Percentiles rank a stretch among this genome's conserved stretches.
phyloP scores from a whole-genome alignment of 2,797 vertebrate species.

The Hypotaenidia philippensis region DNA sequence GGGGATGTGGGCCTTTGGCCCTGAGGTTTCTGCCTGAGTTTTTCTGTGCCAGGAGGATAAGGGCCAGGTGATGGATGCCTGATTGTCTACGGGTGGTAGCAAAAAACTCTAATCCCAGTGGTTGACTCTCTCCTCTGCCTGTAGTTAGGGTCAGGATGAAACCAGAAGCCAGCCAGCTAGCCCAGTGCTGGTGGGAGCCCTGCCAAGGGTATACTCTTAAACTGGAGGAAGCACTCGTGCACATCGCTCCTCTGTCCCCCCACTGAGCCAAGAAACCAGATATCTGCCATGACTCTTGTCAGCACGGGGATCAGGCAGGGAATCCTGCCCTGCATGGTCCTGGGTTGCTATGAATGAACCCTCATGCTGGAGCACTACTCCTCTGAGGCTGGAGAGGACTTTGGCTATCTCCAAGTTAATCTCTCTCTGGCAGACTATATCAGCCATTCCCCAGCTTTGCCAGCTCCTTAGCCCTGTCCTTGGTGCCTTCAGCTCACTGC shows the following conservation, averaged over 20 bases:
- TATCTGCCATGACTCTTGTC: constrained; percentile 50
- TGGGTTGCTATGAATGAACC: constrained; percentile 34
- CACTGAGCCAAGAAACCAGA: constrained; percentile 51
- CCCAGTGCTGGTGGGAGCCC: neutral
- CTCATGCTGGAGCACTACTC: neutral
- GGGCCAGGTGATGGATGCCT: neutral
- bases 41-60: neutral
- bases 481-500: accelerated
- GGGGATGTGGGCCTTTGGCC: neutral
- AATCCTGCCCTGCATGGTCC: neutral
- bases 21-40: neutral
- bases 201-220: neutral
- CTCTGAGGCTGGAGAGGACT: neutral
- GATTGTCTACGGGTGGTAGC: neutral
- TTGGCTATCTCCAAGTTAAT: neutral
- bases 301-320: constrained; percentile 15
- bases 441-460: neutral
- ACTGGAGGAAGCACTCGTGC: neutral
- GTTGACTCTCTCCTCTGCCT: neutral
- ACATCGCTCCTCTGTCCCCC: neutral
- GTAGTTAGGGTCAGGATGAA: constrained; percentile 10
- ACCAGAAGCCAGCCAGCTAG: constrained; percentile 17
- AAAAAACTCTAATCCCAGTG: neutral
- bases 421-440: neutral
- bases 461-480: neutral